A percentile compares a stretch with the other conserved stretches of the same genome.
phyloP scores from a whole-genome alignment of 2,888 invertebrate species.

The Pilophorus perplexus region DNA sequence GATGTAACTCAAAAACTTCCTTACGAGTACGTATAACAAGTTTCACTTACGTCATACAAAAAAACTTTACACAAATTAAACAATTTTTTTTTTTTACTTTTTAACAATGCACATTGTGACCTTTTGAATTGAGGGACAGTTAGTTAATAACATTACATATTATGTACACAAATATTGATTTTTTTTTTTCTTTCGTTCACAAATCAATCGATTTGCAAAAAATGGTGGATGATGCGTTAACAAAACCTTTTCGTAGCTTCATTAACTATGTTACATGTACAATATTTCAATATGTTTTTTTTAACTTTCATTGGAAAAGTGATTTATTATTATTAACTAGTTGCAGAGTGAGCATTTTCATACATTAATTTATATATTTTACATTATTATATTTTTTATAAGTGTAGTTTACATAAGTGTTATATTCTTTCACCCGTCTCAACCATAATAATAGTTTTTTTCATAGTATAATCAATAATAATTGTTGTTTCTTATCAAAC shows the following conservation, averaged over 20 bases:
- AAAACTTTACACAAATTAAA: slow-evolving; percentile 31
- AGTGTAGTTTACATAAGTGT: slow-evolving; percentile 46
- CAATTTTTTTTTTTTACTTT: slow-evolving; percentile 24
- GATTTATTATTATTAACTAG: slow-evolving; percentile 47
- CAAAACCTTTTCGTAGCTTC: slow-evolving; percentile 43
- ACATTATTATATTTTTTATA: slow-evolving; percentile 46
- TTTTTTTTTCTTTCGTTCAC: slow-evolving; percentile 32
- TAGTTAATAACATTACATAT: slow-evolving; percentile 45
- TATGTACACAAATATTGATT: slow-evolving; percentile 45
- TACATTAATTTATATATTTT: slow-evolving; percentile 46
- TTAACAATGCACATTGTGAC: slow-evolving; percentile 40
- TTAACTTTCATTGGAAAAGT: slow-evolving; percentile 45
- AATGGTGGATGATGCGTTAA: slow-evolving; percentile 39
- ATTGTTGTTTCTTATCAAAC: slow-evolving; percentile 38
- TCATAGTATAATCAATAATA: slow-evolving; percentile 43
- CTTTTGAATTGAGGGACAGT: slow-evolving; percentile 45
- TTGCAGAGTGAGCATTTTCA: slow-evolving; percentile 47
- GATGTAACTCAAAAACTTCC: slow-evolving; percentile 7
- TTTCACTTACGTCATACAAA: slow-evolving; percentile 35
- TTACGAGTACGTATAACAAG: slow-evolving; percentile 25
- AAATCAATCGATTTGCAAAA: slow-evolving; percentile 38
- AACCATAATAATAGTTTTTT: slow-evolving; percentile 46
- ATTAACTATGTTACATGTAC: slow-evolving; percentile 46
- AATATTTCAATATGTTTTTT: slow-evolving; percentile 40
- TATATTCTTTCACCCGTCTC: slow-evolving; percentile 47